Evolutionary conservation across 1,140 invertebrate genomes (phyloP).

Genomic region (Monomorium pharaonis): DNA sequence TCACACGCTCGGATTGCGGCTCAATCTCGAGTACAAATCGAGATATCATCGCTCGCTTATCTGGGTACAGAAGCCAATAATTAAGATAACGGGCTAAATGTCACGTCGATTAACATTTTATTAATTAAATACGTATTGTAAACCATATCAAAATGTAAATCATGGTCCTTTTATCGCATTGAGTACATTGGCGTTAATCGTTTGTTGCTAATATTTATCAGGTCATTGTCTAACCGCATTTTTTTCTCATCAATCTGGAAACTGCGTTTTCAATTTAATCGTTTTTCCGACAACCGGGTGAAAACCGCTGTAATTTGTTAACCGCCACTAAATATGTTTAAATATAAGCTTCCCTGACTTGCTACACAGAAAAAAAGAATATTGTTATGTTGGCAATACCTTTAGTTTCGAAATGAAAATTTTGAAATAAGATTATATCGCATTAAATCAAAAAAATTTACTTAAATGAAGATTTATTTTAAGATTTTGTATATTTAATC

Average conservation of each 20-base stretch:
- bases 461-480: too few relatives aligned
- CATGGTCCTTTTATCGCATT: not conserved
- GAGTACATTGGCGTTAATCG: not conserved
- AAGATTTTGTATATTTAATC: too few relatives aligned
- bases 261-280: not conserved
- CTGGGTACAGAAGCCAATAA: constrained; percentile 36
- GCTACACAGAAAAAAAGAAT: too few relatives aligned
- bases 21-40: constrained; percentile 44
- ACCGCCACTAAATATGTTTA: not conserved
- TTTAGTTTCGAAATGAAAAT: too few relatives aligned
- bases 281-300: not conserved
- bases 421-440: too few relatives aligned
- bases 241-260: not conserved
- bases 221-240: not conserved
- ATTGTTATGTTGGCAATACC: too few relatives aligned
- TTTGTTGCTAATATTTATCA: not conserved
- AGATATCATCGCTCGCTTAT: constrained; percentile 46
- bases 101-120: constrained; percentile 20
- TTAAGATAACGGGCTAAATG: constrained; percentile 46
- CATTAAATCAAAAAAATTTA: too few relatives aligned
- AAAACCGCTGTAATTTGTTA: constrained; percentile 22
- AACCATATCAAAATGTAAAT: not conserved
- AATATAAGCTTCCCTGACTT: constrained; percentile 17
- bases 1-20: constrained; percentile 3
- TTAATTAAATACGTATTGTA: constrained; percentile 33